Evolutionary conservation across 2,113 vertebrate genomes (phyloP).

Genomic region (Tupaia tana): DNA sequence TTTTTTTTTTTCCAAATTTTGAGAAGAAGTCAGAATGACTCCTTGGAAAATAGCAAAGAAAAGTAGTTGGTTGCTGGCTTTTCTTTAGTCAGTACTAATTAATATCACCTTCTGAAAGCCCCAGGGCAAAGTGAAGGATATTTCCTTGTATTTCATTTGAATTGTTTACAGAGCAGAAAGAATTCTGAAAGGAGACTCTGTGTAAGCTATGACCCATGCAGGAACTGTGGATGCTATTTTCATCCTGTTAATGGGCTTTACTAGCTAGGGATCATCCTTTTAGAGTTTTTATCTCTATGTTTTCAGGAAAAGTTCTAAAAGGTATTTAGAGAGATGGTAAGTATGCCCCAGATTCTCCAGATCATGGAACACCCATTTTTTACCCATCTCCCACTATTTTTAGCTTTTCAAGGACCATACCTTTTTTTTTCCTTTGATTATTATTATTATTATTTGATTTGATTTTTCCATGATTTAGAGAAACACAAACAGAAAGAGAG

Average conservation of each 20-base stretch:
- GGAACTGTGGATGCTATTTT: neutral
- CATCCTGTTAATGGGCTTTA: neutral
- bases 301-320: neutral
- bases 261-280: neutral
- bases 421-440: neutral
- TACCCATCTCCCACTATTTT: neutral
- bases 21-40: neutral
- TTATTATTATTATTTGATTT: no score
- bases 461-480: no score
- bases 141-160: constrained; percentile 25
- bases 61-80: neutral
- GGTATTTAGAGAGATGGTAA: constrained; percentile 4
- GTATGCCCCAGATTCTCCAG: neutral
- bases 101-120: constrained; percentile 7
- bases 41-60: neutral
- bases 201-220: neutral
- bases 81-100: constrained; percentile 35
- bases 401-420: neutral
- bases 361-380: neutral
- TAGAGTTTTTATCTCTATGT: neutral
- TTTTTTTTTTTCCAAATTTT: neutral
- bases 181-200: constrained; percentile 6
- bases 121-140: neutral
- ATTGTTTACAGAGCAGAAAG: constrained; percentile 31
- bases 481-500: no score